phyloP scores from a whole-genome alignment of 1,140 invertebrate species.

The Drosophila nikananu region DNA sequence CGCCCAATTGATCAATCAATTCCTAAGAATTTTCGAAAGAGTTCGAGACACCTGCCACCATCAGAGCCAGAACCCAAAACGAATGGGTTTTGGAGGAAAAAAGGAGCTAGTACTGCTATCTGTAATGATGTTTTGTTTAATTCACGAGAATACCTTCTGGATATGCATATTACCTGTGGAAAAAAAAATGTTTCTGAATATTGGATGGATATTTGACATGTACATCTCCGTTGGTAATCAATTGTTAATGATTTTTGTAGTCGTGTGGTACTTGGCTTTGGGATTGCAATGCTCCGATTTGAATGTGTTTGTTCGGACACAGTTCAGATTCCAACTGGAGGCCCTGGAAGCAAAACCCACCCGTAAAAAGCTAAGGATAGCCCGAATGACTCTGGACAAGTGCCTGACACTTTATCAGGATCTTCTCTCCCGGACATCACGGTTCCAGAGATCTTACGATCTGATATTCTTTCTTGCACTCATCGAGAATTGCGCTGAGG shows the following conservation, averaged over 20 bases:
- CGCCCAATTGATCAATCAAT: slow-evolving; percentile 21
- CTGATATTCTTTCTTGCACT: slow-evolving; percentile 30
- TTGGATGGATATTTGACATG: background rate
- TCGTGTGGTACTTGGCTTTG: slow-evolving; percentile 43
- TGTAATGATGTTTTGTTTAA: background rate
- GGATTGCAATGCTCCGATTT: slow-evolving; percentile 28
- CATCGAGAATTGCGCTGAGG: background rate
- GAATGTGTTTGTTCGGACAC: slow-evolving; percentile 18
- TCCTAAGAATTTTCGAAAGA: slow-evolving; percentile 18
- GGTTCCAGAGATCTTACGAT: slow-evolving; percentile 37
- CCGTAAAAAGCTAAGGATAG: background rate
- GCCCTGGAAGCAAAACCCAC: background rate
- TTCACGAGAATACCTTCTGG: background rate
- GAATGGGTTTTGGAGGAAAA: slow-evolving; percentile 6
- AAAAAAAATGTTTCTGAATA: accelerated
- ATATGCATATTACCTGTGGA: background rate
- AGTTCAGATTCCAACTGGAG: slow-evolving; percentile 19
- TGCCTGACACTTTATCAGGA: slow-evolving; percentile 42
- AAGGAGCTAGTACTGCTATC: slow-evolving; percentile 31
- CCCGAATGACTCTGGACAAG: slow-evolving; percentile 10
- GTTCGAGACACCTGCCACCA: slow-evolving; percentile 1
- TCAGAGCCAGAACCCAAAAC: background rate
- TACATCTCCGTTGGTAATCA: background rate
- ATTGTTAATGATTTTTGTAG: slow-evolving; percentile 21
- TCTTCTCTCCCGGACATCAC: slow-evolving; percentile 10